Evolutionary conservation across 2,797 vertebrate genomes (phyloP), one percentile per base, ranked within the genome.

Genomic region (Erpetoichthys calabaricus): DNA sequence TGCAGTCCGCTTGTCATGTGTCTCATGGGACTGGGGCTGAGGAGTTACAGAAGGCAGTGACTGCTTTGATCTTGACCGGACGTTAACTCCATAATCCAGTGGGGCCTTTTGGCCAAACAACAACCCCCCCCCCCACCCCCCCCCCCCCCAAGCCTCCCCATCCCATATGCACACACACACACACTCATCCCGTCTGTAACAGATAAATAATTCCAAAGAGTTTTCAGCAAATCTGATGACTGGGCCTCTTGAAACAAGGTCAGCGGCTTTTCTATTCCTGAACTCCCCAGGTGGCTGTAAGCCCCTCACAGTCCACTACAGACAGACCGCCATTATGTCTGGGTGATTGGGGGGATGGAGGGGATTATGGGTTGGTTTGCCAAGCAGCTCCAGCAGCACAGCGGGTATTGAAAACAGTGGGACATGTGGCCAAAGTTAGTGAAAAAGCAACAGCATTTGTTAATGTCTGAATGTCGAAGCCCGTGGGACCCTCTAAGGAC

Each of bases 21-120:
- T 44, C 57, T 44, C 47, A 51, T 50, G 25, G 57, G 42, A 43
- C 4, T n/a, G 3, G 10, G 46, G 56, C 53, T 46, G 57, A 53
- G 51, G 6, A 54, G 57, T 42, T 54, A 54, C 41, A 54, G 53
- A 54, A 54, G 49, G 8, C 46, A 3, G 7, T 42, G 57, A 25
- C 6, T 58, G 8, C 49, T 53, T 58, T 59, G 25, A 59, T 45
- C 44, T 45, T 53, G 51, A 53, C 57, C 51, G 53, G 57, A 44
- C 44, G 4, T 59, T 59, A 59, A 53, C 57, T 10, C 8, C 10
- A 59, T 53, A 59, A 59, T 53, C 57, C 43, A 41, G 4, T 5
- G 44, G n/a, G 44, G 42, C 8, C 45, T 3, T 8, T 44, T 7
- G 7, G 44, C 42, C 5, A 10, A 4, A 5, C 3, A 10, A 55